Percentiles rank a stretch among this genome's conserved stretches.
Conservation (phyloP, 2,113 vertebrate genomes). For the Calypte anna region DNA sequence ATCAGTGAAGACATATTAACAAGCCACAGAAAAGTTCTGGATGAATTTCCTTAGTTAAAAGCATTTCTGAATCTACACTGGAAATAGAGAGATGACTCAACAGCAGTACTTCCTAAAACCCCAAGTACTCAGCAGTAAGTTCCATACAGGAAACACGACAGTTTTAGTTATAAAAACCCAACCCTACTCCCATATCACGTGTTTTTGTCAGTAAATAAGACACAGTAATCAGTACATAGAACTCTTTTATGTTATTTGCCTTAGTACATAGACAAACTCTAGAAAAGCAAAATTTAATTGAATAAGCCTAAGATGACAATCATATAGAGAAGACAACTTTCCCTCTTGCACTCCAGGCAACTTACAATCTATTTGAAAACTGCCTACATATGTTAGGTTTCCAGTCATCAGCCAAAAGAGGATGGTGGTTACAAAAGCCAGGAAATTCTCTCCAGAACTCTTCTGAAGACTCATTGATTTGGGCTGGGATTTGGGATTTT, state of each 20-base stretch:
- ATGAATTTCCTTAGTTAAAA: background rate
- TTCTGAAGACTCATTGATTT: background rate
- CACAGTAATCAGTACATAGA: background rate
- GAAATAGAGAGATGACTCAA: slow-evolving; percentile 31
- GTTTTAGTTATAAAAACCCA: background rate
- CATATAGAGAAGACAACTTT: background rate
- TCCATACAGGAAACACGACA: background rate
- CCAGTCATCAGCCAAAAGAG: background rate
- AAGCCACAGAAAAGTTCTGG: background rate
- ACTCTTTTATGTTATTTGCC: background rate
- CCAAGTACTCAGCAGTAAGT: background rate
- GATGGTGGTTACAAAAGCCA: background rate
- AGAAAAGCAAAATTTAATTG: background rate
- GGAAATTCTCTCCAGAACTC: background rate
- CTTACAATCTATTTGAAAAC: background rate
- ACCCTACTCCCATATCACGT: background rate
- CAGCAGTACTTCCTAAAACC: background rate
- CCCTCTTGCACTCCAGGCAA: background rate
- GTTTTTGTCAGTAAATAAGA: background rate
- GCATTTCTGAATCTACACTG: background rate
- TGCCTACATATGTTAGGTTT: background rate
- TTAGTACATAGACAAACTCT: background rate
- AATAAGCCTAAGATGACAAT: background rate
- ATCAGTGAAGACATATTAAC: slow-evolving; percentile 46
- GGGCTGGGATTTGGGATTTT: background rate